A percentile compares a stretch with the other conserved stretches of the same genome.
These are phyloP conservation scores for Lasius fuliginosus DNA, from an alignment of 2,888 invertebrate species.

Conservation along the genomic window DNA sequence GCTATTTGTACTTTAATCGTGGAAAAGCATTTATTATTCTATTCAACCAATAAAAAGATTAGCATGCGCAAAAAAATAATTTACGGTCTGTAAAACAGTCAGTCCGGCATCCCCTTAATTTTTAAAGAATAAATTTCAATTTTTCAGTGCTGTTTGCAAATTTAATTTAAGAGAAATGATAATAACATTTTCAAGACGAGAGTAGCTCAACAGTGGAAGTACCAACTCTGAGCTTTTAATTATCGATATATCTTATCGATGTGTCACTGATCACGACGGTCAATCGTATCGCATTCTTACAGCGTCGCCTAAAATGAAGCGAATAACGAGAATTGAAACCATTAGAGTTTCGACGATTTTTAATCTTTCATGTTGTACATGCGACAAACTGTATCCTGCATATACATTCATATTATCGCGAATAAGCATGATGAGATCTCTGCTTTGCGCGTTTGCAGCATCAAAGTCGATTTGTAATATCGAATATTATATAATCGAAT, in stretches of 20 bases:
- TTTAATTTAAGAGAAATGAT: background rate
- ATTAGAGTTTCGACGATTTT: conserved; percentile 11
- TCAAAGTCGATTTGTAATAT: background rate
- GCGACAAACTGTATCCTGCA: background rate
- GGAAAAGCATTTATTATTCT: too few species aligned
- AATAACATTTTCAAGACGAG: background rate
- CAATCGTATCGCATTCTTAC: background rate
- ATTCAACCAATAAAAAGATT: too few species aligned
- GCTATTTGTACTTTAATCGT: too few species aligned
- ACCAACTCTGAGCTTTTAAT: conserved; percentile 10
- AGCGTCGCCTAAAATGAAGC: background rate
- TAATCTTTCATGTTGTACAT: background rate
- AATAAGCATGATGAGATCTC: background rate
- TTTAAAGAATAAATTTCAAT: background rate
- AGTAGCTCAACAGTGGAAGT: conserved; percentile 1
- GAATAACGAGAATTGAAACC: background rate
- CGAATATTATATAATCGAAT: background rate
- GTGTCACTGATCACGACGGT: background rate
- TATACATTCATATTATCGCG: background rate
- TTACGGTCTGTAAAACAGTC: too few species aligned
- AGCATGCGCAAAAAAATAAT: too few species aligned
- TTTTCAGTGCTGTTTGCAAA: background rate
- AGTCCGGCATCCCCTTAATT: background rate
- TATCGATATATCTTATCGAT: background rate
- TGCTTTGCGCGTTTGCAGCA: background rate